Evolutionary conservation across 2,888 invertebrate species (phyloP).

Genomic region (Metalampra italica): DNA sequence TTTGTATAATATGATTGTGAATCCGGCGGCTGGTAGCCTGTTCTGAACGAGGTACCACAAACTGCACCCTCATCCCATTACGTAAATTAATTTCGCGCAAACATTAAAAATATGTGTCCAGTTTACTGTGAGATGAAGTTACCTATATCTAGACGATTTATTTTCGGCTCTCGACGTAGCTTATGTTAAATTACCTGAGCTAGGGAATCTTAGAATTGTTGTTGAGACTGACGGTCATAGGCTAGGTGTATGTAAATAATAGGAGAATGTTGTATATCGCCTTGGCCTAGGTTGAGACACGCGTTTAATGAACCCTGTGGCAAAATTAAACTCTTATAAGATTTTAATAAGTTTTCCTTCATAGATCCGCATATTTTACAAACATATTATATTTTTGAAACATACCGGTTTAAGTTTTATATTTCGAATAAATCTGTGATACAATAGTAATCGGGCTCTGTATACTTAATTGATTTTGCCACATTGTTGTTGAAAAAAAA

Average conservation of each 20-base stretch:
- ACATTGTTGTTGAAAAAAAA: conserved; percentile 48
- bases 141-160: conserved; percentile 63
- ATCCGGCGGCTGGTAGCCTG: conserved; percentile 40
- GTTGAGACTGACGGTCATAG: conserved; percentile 77
- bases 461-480: conserved; percentile 44
- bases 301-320: conserved; percentile 57
- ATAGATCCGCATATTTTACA: conserved; percentile 25
- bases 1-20: too few species aligned
- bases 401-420: conserved; percentile 51
- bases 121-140: conserved; percentile 73
- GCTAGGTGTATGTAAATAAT: conserved; percentile 77
- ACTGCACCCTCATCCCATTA: conserved; percentile 46
- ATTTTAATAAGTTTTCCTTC: conserved; percentile 1
- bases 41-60: conserved; percentile 55
- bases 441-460: conserved; percentile 65
- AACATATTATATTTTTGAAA: conserved; percentile 39
- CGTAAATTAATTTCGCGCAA: conserved; percentile 52
- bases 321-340: conserved; percentile 37
- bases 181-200: conserved; percentile 62
- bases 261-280: conserved; percentile 73
- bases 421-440: conserved; percentile 71
- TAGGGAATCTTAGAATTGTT: conserved; percentile 65
- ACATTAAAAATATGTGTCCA: conserved; percentile 48
- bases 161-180: conserved; percentile 67
- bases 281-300: conserved; percentile 75